These are phyloP conservation scores for Lophura swinhoii DNA, from an alignment of 2,797 vertebrate species.

Conservation along the genomic window DNA sequence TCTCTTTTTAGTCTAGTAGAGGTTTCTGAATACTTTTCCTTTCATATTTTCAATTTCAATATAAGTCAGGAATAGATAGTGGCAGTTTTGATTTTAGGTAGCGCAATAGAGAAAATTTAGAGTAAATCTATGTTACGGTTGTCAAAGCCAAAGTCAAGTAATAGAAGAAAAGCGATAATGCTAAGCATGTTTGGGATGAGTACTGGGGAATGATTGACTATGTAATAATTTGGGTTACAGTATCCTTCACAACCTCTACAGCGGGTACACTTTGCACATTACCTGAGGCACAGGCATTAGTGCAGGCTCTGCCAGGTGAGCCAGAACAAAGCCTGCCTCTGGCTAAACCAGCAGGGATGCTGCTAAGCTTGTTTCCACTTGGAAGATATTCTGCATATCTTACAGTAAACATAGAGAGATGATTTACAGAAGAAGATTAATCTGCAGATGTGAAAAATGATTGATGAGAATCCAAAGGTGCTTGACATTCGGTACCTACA, in stretches of 20 bases:
- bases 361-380: conserved; percentile 2
- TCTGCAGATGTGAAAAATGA: not conserved
- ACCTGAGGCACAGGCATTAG: not conserved
- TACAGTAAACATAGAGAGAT: not conserved
- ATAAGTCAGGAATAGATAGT: not conserved
- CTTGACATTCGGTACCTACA: not conserved
- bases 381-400: conserved; percentile 29
- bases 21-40: not conserved
- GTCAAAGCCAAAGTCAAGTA: not conserved
- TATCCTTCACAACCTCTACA: not conserved
- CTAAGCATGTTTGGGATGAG: not conserved
- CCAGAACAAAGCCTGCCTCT: conserved; percentile 53
- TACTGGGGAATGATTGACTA: not conserved
- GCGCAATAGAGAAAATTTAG: not conserved
- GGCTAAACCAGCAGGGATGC: conserved; percentile 17
- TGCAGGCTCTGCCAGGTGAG: conserved; percentile 35
- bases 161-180: not conserved
- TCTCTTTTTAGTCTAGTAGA: not conserved
- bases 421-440: conserved; percentile 17
- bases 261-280: not conserved
- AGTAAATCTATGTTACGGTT: not conserved
- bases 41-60: not conserved
- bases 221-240: not conserved
- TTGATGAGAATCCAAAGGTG: not conserved
- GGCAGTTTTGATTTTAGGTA: not conserved